These are phyloP conservation scores for Echiichthys vipera DNA, from an alignment of 2,797 vertebrate genomes.

Conservation along the genomic window DNA sequence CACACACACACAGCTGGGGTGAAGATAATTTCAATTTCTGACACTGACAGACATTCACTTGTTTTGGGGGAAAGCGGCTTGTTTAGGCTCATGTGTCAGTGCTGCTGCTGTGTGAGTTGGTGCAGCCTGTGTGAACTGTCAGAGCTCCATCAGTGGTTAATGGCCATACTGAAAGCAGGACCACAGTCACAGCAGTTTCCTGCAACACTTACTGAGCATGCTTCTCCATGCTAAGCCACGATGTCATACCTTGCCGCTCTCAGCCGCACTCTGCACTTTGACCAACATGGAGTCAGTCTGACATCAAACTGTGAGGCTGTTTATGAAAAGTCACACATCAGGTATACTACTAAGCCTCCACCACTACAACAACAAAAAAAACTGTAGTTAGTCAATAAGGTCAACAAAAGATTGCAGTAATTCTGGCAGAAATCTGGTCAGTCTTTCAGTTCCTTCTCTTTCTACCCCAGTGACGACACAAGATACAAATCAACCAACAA, in stretches of 20 bases:
- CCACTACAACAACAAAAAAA: not conserved
- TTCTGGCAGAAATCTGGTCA: constrained; percentile 15
- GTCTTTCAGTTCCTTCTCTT: constrained; percentile 36
- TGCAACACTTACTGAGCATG: constrained; percentile 25
- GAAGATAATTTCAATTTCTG: not conserved
- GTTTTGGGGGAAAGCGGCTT: not conserved
- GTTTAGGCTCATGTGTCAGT: not conserved
- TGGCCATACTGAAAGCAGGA: constrained; percentile 26
- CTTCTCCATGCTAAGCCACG: constrained; percentile 34
- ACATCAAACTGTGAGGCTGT: not conserved
- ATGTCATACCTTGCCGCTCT: constrained; percentile 41
- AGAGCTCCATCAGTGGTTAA: not conserved
- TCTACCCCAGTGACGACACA: constrained; percentile 29
- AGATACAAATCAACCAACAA: not conserved
- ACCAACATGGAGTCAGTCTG: not conserved
- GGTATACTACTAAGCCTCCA: not conserved
- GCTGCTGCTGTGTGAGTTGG: not conserved
- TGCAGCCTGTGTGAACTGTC: not conserved
- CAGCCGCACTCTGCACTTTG: constrained; percentile 25
- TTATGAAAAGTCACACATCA: not conserved
- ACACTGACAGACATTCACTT: not conserved
- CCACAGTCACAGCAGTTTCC: constrained; percentile 39
- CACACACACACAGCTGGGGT: not conserved
- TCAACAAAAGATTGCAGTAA: not conserved
- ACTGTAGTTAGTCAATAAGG: not conserved